Evolutionary conservation across 2,888 invertebrate genomes (phyloP), one percentile per base, ranked within the genome.

Genomic region (Oxystoma pomonae): DNA sequence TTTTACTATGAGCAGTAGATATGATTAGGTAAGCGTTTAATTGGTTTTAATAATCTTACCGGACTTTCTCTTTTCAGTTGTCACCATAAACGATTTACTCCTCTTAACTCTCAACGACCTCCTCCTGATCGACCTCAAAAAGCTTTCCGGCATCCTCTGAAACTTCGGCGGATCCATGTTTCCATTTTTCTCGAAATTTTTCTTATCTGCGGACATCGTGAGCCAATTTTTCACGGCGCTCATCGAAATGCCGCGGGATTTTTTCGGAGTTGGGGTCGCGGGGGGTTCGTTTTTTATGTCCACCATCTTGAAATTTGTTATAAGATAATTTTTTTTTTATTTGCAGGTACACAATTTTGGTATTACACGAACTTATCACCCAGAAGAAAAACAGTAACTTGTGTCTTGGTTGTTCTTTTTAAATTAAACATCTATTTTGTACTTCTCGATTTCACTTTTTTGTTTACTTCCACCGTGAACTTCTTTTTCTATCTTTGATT

Each of bases 51-150:
- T n/a, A n/a, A n/a, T 16, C 87, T 88, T 85, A 91, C 90, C 90
- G 80, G 90, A 90, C 82, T 91, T 91, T 76, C 90, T 81, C 79
- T 90, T 91, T 79, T 90, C 90, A 68, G 85, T 86, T 68, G 88
- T 85, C 21, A 90, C 89, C 21, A 90, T 89, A 72, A 90, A 81
- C 65, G 89, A 90, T 78, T 90, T 90, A 71, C 90, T 88, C 74
- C 90, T 84, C 79, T 90, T 90, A 52, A 90, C 88, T 67, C 90
- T 82, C 71, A 90, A 79, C 21, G 90, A 90, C 69, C 90, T 81
- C 67, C 90, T 81, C 68, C 89, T 82, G 73, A 90, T 87, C 63
- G 90, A 89, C 70, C 90, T 84, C 78, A 91, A 83, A 75, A 91
- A 84, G 67, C 88, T 88, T 80, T 90, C 90, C 5, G 88, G 89